Percentiles rank a stretch among this genome's conserved stretches.
These are phyloP conservation scores for Leucoraja erinaceus DNA, from an alignment of 2,113 vertebrate species.

Conservation along the genomic window DNA sequence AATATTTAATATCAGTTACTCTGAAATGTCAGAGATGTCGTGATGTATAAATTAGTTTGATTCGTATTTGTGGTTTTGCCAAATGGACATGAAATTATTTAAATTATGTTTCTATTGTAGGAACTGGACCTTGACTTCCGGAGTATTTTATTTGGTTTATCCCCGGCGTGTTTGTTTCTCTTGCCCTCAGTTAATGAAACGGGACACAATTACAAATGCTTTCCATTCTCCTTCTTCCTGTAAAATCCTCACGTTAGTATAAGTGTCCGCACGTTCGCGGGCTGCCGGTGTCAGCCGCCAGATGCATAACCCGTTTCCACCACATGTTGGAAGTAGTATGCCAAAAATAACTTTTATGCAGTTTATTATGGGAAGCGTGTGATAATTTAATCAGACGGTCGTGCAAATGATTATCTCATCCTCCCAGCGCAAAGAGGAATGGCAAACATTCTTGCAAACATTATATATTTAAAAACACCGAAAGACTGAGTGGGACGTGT, in stretches of 20 bases:
- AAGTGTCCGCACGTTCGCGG: not conserved
- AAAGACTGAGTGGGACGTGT: not conserved
- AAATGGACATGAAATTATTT: not conserved
- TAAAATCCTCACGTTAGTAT: not conserved
- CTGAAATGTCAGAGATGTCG: too few species aligned
- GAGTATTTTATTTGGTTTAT: not conserved
- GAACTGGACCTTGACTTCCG: not conserved
- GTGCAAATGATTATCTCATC: not conserved
- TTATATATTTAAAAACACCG: not conserved
- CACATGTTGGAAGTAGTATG: conserved; percentile 27
- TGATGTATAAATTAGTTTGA: not conserved
- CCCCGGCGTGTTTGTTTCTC: not conserved
- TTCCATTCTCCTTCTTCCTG: not conserved
- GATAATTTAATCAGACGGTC: not conserved
- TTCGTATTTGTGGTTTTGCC: not conserved
- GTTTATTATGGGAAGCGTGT: conserved; percentile 1
- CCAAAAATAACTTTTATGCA: conserved; percentile 11
- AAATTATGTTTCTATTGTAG: not conserved
- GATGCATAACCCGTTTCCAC: conserved; percentile 4
- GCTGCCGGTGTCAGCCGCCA: not conserved
- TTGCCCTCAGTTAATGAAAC: not conserved
- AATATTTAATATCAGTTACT: too few species aligned
- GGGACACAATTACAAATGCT: not conserved
- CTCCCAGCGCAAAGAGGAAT: not conserved
- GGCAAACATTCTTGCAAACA: conserved; percentile 6